These are phyloP conservation scores for Blennius ocellaris DNA, from an alignment of 2,113 vertebrate species.

Conservation along the genomic window DNA sequence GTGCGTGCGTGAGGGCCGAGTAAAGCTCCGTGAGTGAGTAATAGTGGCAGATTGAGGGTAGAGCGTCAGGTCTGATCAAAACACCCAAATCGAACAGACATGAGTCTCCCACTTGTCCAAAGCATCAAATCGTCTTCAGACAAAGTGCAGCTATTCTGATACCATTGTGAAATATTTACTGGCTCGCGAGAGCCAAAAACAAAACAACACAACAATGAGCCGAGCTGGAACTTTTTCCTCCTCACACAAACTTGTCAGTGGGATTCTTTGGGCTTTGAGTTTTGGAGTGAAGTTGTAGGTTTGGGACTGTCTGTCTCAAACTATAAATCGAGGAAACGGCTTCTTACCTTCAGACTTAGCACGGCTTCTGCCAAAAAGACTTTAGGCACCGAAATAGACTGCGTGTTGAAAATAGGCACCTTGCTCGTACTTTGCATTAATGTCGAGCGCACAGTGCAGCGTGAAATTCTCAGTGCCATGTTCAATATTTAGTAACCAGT, in stretches of 20 bases:
- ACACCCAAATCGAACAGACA: conserved; percentile 44
- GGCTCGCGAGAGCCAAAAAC: conserved; percentile 49
- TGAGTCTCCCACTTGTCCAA: conserved; percentile 43
- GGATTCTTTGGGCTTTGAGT: conserved; percentile 61
- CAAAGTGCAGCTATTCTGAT: conserved; percentile 48
- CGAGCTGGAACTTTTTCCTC: conserved; percentile 47
- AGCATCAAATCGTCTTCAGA: conserved; percentile 17
- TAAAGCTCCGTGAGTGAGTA: conserved; percentile 53
- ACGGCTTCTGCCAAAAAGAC: conserved; percentile 33
- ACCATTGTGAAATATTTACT: conserved; percentile 58
- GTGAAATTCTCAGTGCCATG: conserved; percentile 27
- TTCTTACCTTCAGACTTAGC: conserved; percentile 52
- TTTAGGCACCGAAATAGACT: conserved; percentile 41
- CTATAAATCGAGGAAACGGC: conserved; percentile 52
- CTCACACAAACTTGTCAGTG: conserved; percentile 65
- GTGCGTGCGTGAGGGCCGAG: conserved; percentile 10
- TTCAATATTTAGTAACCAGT: conserved; percentile 46
- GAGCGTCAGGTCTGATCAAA: conserved; percentile 60
- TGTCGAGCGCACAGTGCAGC: conserved; percentile 15
- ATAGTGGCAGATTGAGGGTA: conserved; percentile 70
- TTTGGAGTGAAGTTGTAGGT: conserved; percentile 46
- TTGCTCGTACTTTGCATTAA: conserved; percentile 43
- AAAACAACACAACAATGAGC: conserved; percentile 36
- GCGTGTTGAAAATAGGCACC: conserved; percentile 22
- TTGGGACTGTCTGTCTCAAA: conserved; percentile 49